Evolutionary conservation across 2,888 invertebrate genomes (phyloP), one percentile per base, ranked within the genome.

Genomic region (Eupithecia subfuscata): DNA sequence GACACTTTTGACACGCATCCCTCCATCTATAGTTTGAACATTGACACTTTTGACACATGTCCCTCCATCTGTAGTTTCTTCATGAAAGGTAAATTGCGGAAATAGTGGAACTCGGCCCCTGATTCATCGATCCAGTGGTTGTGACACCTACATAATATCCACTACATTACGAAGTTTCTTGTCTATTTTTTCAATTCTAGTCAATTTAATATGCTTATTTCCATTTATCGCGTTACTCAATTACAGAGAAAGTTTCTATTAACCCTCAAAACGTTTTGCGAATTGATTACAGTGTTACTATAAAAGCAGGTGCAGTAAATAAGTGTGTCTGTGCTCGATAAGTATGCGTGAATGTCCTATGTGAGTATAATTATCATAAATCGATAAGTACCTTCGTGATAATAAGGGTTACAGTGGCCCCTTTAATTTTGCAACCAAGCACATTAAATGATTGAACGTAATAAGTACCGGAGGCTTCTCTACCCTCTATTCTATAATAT

Each of bases 341-440:
- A 64, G 64, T 64, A 18, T 64, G 64, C 30, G 34, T 34, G 34
- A 34, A 18, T 64, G 34, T 34, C 34, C 8, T 18, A 64, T 16
- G 9, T 14, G 64, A 22, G 64, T 34, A 64, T 64, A 64, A 64
- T 64, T 64, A 64, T 64, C 18, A 60, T 25, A 60, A 22, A 63
- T 1, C 30, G 14, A 8, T 34, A 34, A 34, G 64, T 18, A 64
- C 30, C 63, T 63, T 63, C 64, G 9, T 9, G 34, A 25, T 60
- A 60, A 25, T 60, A 60, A 60, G 14, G 60, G 60, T 60, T 64
- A 64, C 64, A 64, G 60, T 60, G 14, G 65, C 40, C 34, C 68
- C 68, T 68, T 68, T 68, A 68, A 68, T 68, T 40, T 68, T 68
- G 68, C 68, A 67, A 67, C 65, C 65, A 67, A 67, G 37, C 22